Evolutionary conservation across 1,140 invertebrate species (phyloP).

Genomic region (Drosophila tristis): DNA sequence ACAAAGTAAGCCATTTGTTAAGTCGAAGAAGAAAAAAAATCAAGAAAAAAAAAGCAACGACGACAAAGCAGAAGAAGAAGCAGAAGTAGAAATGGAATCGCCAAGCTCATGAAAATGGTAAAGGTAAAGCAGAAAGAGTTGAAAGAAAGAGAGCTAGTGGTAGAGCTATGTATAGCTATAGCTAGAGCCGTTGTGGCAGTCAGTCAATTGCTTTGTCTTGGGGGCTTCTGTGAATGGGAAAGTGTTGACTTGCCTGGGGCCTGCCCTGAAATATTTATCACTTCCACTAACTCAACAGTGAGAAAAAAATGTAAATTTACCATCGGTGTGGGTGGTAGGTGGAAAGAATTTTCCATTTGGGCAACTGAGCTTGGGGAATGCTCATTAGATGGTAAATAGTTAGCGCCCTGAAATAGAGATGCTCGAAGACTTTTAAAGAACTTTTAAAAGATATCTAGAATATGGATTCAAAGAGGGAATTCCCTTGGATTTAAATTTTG

Average conservation of each 20-base stretch:
- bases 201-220: conserved; percentile 17
- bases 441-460: too few relatives aligned
- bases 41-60: background rate
- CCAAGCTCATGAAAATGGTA: too few relatives aligned
- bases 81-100: conserved; percentile 16
- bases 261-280: conserved; percentile 36
- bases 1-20: conserved; percentile 63
- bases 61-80: conserved; percentile 30
- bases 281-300: conserved; percentile 35
- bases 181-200: too few relatives aligned
- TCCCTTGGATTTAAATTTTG: too few relatives aligned
- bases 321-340: background rate
- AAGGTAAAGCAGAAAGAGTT: too few relatives aligned
- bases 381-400: conserved; percentile 6
- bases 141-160: too few relatives aligned
- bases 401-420: background rate
- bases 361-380: background rate
- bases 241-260: conserved; percentile 38
- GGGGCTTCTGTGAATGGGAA: conserved; percentile 35
- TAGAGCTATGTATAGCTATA: too few relatives aligned
- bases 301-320: conserved; percentile 35
- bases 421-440: too few relatives aligned
- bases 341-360: background rate
- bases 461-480: too few relatives aligned
- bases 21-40: conserved; percentile 14